A percentile compares a stretch with the other conserved stretches of the same genome.
phyloP scores from a whole-genome alignment of 2,113 vertebrate species.

The Ictalurus furcatus region DNA sequence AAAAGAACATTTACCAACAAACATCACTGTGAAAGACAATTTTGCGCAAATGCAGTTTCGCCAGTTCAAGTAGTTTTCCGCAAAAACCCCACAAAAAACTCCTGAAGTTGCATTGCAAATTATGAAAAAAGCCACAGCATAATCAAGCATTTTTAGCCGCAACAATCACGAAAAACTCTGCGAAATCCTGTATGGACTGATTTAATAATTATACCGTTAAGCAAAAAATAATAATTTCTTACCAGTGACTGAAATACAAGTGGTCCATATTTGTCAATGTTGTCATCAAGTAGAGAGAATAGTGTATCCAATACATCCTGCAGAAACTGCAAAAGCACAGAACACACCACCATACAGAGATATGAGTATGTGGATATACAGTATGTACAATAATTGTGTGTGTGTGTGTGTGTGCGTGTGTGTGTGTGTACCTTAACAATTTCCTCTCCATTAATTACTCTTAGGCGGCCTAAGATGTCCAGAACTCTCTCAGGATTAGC shows the following conservation, averaged over 20 bases:
- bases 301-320: conserved; percentile 96
- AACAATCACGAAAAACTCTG: no score
- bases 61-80: no score
- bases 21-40: no score
- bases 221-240: conserved; percentile 50
- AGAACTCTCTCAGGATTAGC: conserved; percentile 92
- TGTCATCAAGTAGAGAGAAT: conserved; percentile 96
- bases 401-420: conserved; percentile 34
- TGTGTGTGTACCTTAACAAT: conserved; percentile 88
- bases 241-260: conserved; percentile 97
- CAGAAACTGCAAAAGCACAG: conserved; percentile 81
- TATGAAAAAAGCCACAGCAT: no score
- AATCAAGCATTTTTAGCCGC: no score
- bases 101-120: no score
- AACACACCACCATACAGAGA: neutral
- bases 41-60: no score
- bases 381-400: neutral
- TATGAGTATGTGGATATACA: neutral
- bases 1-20: no score
- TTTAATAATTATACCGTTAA: neutral
- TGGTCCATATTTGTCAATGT: conserved; percentile 95
- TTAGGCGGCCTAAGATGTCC: conserved; percentile 89
- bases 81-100: no score
- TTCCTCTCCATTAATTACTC: conserved; percentile 94
- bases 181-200: no score